A percentile compares a stretch with the other conserved stretches of the same genome.
These are phyloP conservation scores for Pterocles gutturalis DNA, from an alignment of 2,113 vertebrate genomes.

Conservation along the genomic window DNA sequence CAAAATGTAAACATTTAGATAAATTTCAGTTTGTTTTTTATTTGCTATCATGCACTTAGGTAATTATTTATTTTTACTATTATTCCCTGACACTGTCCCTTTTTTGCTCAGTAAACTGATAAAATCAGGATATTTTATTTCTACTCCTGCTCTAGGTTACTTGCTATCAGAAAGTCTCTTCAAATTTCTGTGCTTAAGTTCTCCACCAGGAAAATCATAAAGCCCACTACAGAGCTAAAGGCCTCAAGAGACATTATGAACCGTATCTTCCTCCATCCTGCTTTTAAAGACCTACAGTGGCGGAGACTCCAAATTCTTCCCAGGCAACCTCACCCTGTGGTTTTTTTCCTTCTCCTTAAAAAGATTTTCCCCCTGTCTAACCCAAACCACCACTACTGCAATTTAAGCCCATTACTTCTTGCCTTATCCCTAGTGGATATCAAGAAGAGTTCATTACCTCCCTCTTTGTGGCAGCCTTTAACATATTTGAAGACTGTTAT, in stretches of 20 bases:
- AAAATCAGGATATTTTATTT: not conserved
- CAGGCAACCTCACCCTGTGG: not conserved
- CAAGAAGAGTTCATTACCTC: constrained; percentile 53
- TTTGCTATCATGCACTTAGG: not conserved
- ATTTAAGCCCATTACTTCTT: constrained; percentile 54
- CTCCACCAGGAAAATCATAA: not conserved
- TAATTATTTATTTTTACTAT: not conserved
- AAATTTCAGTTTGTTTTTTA: not conserved
- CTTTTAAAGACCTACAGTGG: not conserved
- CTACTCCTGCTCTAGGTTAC: not conserved
- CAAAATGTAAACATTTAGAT: not conserved
- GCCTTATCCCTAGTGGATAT: constrained; percentile 32
- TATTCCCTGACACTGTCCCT: not conserved
- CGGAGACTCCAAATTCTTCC: not conserved
- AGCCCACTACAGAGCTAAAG: not conserved
- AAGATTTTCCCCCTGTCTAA: constrained; percentile 36
- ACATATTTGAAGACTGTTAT: constrained; percentile 57
- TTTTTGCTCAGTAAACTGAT: not conserved
- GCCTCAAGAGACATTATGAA: not conserved
- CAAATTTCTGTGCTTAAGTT: not conserved
- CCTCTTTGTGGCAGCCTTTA: not conserved
- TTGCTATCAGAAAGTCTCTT: not conserved
- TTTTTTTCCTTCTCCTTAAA: not conserved
- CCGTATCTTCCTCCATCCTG: not conserved
- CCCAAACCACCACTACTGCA: constrained; percentile 8